A percentile compares a stretch with the other conserved stretches of the same genome.
Evolutionary conservation across 2,888 invertebrate species (phyloP).

Genomic region (Polylopha cassiicola): DNA sequence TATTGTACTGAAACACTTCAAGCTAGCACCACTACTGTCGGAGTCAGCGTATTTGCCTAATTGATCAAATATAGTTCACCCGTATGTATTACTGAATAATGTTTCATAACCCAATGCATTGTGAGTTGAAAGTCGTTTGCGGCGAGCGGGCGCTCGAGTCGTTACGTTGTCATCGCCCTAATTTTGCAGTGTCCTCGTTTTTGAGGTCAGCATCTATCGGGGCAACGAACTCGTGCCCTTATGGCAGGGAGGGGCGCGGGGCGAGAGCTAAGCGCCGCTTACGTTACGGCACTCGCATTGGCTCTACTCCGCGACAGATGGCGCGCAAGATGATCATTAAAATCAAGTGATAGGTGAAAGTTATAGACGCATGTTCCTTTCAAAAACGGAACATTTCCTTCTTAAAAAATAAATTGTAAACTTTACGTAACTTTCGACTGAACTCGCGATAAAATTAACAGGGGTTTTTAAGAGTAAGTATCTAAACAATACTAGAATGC

Average conservation of each 20-base stretch:
- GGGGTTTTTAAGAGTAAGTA: too few relatives aligned
- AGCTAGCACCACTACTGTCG: slow-evolving; percentile 63
- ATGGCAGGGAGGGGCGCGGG: slow-evolving; percentile 59
- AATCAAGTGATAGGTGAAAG: too few relatives aligned
- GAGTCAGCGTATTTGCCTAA: slow-evolving; percentile 76
- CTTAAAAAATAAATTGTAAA: too few relatives aligned
- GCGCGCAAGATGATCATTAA: too few relatives aligned
- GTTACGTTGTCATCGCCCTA: slow-evolving; percentile 76
- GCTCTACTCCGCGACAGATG: slow-evolving; percentile 61
- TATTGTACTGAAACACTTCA: slow-evolving; percentile 62
- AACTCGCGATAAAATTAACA: too few relatives aligned
- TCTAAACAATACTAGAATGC: too few relatives aligned
- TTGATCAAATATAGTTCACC: slow-evolving; percentile 75
- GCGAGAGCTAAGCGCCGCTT: slow-evolving; percentile 36
- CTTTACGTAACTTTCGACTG: too few relatives aligned
- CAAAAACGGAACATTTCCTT: too few relatives aligned
- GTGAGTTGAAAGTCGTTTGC: slow-evolving; percentile 53
- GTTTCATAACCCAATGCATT: slow-evolving; percentile 31
- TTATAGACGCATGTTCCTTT: too few relatives aligned
- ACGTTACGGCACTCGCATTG: slow-evolving; percentile 27
- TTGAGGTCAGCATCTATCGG: slow-evolving; percentile 81
- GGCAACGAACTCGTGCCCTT: slow-evolving; percentile 78
- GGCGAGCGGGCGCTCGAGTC: slow-evolving; percentile 57
- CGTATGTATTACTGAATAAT: slow-evolving; percentile 30
- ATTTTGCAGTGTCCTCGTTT: slow-evolving; percentile 83